phyloP scores from a whole-genome alignment of 2,797 vertebrate genomes.

The Phoxinus dragarum region DNA sequence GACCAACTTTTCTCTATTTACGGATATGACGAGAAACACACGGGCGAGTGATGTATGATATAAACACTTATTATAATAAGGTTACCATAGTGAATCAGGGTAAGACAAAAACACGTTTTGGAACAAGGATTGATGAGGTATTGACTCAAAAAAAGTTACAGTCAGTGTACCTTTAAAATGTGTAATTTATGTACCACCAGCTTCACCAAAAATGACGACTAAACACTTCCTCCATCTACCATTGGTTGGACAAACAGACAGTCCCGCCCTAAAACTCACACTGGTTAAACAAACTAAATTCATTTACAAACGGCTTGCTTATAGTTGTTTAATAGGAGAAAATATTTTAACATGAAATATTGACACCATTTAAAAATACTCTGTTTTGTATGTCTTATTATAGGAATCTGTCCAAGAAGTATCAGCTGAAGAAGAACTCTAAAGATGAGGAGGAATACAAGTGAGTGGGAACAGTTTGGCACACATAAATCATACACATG shows the following conservation, averaged over 20 bases:
- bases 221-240: neutral
- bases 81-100: neutral
- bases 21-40: neutral
- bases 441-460: constrained; percentile 94
- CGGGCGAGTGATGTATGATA: neutral
- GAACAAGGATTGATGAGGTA: neutral
- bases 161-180: neutral
- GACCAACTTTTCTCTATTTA: neutral
- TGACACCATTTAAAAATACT: neutral
- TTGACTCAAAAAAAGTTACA: neutral
- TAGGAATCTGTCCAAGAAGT: constrained; percentile 97
- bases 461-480: constrained; percentile 72
- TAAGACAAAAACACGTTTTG: neutral
- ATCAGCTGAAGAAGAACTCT: constrained; percentile 93
- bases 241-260: neutral
- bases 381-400: neutral
- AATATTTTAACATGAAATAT: neutral
- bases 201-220: neutral
- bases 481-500: neutral
- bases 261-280: neutral
- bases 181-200: neutral
- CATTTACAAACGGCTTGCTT: neutral
- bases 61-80: neutral
- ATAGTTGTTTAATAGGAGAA: neutral
- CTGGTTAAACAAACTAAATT: neutral